phyloP scores from a whole-genome alignment of 2,113 vertebrate genomes.

The Lepidiolamprologus cunningtoni region DNA sequence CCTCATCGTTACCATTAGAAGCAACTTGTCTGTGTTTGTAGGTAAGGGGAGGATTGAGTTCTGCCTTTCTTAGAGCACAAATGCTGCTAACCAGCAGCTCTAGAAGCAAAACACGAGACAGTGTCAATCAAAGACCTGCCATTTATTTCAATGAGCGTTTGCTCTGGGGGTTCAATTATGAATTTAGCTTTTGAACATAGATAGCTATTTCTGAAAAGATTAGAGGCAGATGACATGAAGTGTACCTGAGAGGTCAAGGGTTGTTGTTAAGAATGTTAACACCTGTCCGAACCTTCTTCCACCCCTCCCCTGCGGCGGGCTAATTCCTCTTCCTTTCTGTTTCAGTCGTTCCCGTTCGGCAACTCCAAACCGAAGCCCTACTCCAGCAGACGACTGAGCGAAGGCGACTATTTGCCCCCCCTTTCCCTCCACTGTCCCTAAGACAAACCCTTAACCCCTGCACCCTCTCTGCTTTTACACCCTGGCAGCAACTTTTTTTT shows the following conservation, averaged over 20 bases:
- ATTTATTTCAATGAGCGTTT: background rate
- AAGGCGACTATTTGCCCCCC: constrained; percentile 6
- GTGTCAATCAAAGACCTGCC: background rate
- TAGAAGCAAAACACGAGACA: background rate
- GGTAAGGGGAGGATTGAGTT: background rate
- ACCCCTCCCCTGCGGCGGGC: constrained; percentile 1
- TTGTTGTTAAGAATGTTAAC: background rate
- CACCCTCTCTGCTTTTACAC: constrained; percentile 24
- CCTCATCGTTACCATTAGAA: background rate
- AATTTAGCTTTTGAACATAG: background rate
- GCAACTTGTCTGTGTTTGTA: background rate
- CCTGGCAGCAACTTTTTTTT: background rate
- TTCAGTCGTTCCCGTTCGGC: constrained; percentile 73
- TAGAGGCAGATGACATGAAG: background rate
- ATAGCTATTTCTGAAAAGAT: background rate
- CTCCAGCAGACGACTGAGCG: constrained; percentile 59
- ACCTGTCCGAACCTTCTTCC: background rate
- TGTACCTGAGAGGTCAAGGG: background rate
- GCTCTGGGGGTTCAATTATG: background rate
- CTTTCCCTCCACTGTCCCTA: background rate
- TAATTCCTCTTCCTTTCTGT: constrained; percentile 47
- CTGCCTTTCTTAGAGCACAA: background rate
- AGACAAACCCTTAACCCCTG: background rate
- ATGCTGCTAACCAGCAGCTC: background rate
- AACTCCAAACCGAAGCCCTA: constrained; percentile 64